Percentiles rank a stretch among this genome's conserved stretches.
Evolutionary conservation across 2,113 vertebrate species (phyloP).

Genomic region (Pomatorhinus ruficollis): DNA sequence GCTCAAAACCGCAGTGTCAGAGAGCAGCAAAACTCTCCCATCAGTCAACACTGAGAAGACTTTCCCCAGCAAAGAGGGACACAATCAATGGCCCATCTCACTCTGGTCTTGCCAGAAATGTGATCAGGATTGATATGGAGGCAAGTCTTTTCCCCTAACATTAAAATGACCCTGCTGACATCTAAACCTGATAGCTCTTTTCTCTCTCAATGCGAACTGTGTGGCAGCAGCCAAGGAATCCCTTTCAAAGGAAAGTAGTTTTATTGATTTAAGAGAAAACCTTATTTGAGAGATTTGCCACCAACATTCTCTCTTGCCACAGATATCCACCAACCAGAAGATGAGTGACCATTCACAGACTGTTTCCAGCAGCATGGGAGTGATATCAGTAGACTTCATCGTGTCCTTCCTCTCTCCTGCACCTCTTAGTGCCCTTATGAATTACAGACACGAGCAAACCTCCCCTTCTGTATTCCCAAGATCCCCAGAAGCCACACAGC

Average conservation of each 20-base stretch:
- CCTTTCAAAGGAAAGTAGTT: background rate
- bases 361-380: background rate
- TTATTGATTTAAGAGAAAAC: slow-evolving; percentile 3
- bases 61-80: background rate
- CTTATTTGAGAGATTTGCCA: background rate
- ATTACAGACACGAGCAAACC: background rate
- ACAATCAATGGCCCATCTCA: background rate
- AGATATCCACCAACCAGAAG: background rate
- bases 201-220: background rate
- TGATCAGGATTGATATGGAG: background rate
- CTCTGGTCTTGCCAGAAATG: background rate
- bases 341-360: background rate
- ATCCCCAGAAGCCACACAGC: background rate
- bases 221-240: background rate
- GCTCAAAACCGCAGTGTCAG: background rate
- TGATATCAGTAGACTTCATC: background rate
- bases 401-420: background rate
- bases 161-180: background rate
- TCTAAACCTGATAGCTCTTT: background rate
- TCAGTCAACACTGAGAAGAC: background rate
- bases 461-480: background rate
- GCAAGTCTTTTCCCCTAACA: background rate
- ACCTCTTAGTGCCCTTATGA: background rate
- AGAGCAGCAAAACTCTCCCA: background rate
- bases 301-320: background rate